phyloP scores from a whole-genome alignment of 2,888 invertebrate genomes.

The Ashinkailepas kermadecensis region DNA sequence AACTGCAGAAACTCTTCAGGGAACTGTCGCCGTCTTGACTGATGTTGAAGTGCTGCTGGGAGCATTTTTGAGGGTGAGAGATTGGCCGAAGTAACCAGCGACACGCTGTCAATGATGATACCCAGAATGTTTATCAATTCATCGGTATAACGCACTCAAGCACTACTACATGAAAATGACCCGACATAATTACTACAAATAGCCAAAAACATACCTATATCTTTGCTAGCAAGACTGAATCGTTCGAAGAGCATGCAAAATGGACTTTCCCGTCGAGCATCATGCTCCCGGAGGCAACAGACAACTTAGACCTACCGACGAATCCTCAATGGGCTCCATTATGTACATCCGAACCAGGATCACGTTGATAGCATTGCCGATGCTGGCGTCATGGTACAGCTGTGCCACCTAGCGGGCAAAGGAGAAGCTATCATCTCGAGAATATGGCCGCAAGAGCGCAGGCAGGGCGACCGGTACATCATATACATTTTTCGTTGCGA shows the following conservation, averaged over 20 bases:
- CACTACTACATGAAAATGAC: too few species aligned
- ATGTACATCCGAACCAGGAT: constrained; percentile 79
- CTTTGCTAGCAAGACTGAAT: too few species aligned
- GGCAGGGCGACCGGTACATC: neutral
- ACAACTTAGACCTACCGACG: constrained; percentile 29
- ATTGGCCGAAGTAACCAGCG: too few species aligned
- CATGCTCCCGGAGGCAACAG: too few species aligned
- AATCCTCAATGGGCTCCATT: constrained; percentile 48
- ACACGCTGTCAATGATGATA: too few species aligned
- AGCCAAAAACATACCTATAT: too few species aligned
- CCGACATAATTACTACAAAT: too few species aligned
- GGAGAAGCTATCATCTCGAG: neutral
- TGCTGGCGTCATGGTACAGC: constrained; percentile 75
- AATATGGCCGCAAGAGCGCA: too few species aligned
- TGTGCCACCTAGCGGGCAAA: constrained; percentile 29
- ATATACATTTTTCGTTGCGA: neutral
- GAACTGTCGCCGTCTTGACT: constrained; percentile 75
- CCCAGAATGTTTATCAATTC: too few species aligned
- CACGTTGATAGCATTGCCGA: constrained; percentile 82
- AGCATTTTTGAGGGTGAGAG: neutral
- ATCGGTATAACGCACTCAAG: too few species aligned
- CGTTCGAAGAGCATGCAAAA: too few species aligned
- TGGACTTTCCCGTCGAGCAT: too few species aligned
- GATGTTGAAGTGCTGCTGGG: constrained; percentile 50
- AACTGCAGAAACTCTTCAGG: constrained; percentile 73